phyloP scores from a whole-genome alignment of 2,113 vertebrate genomes.

The Myrmecobius fasciatus region DNA sequence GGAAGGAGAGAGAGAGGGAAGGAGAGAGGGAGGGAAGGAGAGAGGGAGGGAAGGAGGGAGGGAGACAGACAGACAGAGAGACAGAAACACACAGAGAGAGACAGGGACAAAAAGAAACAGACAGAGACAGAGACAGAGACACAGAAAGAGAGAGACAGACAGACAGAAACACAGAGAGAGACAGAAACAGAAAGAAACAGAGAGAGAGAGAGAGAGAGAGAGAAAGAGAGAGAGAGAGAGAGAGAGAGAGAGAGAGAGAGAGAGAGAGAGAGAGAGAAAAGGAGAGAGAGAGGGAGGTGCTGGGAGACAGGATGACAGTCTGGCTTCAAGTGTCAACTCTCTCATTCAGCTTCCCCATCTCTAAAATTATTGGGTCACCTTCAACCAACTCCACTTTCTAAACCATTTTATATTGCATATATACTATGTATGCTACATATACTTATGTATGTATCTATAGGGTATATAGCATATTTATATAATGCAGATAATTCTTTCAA shows the following conservation, averaged over 20 bases:
- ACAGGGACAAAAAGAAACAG: slow-evolving; percentile 55
- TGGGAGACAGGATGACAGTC: background rate
- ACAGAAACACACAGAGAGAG: too few species aligned
- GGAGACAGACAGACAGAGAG: background rate
- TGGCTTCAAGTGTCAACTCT: background rate
- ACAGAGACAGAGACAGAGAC: slow-evolving; percentile 50
- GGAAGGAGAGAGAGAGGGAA: too few species aligned
- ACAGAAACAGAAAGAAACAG: too few species aligned
- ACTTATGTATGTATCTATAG: background rate
- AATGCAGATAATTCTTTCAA: background rate
- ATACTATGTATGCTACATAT: background rate
- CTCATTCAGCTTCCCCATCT: background rate
- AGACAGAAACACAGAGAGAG: background rate
- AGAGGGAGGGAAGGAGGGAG: background rate
- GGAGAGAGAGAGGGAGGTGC: background rate
- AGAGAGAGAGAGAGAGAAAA: too few species aligned
- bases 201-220: too few species aligned
- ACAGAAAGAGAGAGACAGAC: background rate
- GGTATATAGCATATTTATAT: background rate
- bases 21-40: too few species aligned
- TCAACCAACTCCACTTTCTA: background rate
- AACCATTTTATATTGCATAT: background rate
- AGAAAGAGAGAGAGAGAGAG: too few species aligned
- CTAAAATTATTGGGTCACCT: background rate
- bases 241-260: too few species aligned